phyloP scores from a whole-genome alignment of 2,888 invertebrate species.

The Rhingia rostrata region DNA sequence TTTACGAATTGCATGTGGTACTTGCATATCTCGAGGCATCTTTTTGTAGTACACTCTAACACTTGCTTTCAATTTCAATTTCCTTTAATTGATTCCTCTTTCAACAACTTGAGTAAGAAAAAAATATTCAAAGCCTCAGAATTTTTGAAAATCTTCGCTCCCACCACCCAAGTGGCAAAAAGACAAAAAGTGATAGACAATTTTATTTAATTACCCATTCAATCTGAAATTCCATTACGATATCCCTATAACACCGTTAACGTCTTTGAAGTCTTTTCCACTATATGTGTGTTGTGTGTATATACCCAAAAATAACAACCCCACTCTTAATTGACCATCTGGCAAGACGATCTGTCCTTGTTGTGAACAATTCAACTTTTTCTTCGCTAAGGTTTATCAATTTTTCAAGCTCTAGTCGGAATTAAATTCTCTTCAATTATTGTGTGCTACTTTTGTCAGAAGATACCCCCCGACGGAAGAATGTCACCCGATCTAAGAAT shows the following conservation, averaged over 20 bases:
- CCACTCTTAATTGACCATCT: slow-evolving; percentile 55
- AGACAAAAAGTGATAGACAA: neutral
- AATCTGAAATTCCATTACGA: slow-evolving; percentile 56
- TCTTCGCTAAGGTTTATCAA: slow-evolving; percentile 14
- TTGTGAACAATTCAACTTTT: neutral
- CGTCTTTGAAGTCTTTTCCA: slow-evolving; percentile 46
- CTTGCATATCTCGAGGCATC: too few relatives aligned
- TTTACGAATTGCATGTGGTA: too few relatives aligned
- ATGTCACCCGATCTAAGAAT: neutral
- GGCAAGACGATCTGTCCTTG: slow-evolving; percentile 13
- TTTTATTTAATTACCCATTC: slow-evolving; percentile 59
- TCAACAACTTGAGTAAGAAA: too few relatives aligned
- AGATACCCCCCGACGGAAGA: neutral
- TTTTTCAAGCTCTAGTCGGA: slow-evolving; percentile 34
- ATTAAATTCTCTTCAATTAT: slow-evolving; percentile 58
- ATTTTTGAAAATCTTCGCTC: neutral
- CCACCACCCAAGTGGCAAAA: slow-evolving; percentile 6
- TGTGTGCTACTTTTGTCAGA: neutral
- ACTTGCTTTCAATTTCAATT: too few relatives aligned
- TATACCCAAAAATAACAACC: neutral
- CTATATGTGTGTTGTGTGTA: too few relatives aligned
- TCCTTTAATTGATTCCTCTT: too few relatives aligned
- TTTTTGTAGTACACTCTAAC: too few relatives aligned
- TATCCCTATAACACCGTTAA: slow-evolving; percentile 39
- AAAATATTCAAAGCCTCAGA: too few relatives aligned